Base-by-base conservation (phyloP, 1,140 invertebrate species). In the Trinorchestia longiramus region DNA sequence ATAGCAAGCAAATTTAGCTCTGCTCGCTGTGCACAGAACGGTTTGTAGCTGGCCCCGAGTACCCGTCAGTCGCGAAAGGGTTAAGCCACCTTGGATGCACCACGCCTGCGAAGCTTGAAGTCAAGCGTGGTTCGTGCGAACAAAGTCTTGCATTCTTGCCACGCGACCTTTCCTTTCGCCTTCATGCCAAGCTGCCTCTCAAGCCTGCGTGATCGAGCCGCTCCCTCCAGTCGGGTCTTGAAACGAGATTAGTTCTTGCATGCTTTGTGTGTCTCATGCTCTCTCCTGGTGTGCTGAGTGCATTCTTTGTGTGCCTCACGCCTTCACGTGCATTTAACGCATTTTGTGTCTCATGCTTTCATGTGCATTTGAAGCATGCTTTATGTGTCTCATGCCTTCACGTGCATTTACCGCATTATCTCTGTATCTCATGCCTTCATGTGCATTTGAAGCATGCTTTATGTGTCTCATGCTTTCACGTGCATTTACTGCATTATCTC, bases 111-210 rank as follows among this genome's bases (percentile, higher is more conserved):
- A 77, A 77, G 62, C 62, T 36, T 1, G 62, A 77, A 28, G 15
- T 1, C 15, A 6, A 53, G 28, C 62, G 28, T 1, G 15, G 62
- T 77, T 28, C 62, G 62, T 77, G 62, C 62, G 8, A 36, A 36
- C 88, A 17, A 8, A 42, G 88, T 90, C 41, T 90, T 90, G 43
- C 88, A 90, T 90, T 90, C 88, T 90, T 90, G 88, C n/a, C 88
- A 42, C n/a, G 88, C 41, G 41, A 90, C 88, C 88, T 90, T 90
- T 90, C 88, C 88, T 90, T 90, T 90, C 88, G 43, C 88, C 41
- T 4, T 90, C n/a, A 28, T 90, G 88, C 88, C 62, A 28, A 77
- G 62, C 62, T 77, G 62, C 62, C 62, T 77, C 62, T 77, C 62
- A 36, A 77, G 62, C 62, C 28, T 77, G 62, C 62, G 62, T 77